Percentiles rank a stretch among this genome's conserved stretches.
phyloP scores from a whole-genome alignment of 2,797 vertebrate genomes.

The Takifugu ocellatus region DNA sequence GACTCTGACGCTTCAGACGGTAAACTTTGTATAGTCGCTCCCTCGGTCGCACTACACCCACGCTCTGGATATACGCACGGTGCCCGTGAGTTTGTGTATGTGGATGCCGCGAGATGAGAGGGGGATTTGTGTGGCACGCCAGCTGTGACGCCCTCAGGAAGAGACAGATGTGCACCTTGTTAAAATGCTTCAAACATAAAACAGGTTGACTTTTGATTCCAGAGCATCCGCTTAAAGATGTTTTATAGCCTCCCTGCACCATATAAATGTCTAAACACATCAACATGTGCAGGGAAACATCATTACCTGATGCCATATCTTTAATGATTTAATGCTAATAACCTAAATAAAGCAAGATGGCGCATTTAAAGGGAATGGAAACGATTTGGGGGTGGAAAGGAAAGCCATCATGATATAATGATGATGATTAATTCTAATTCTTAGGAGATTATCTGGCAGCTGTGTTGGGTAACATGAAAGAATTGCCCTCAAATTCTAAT shows the following conservation, averaged over 20 bases:
- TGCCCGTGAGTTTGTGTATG: background rate
- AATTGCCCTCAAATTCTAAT: conserved; percentile 35
- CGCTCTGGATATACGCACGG: background rate
- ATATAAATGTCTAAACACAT: conserved; percentile 21
- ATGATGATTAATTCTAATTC: conserved; percentile 18
- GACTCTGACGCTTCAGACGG: background rate
- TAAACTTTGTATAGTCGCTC: background rate
- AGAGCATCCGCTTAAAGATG: conserved; percentile 3
- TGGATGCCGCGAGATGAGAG: background rate
- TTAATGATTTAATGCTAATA: background rate
- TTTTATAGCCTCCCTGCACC: conserved; percentile 1
- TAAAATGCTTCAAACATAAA: conserved; percentile 39
- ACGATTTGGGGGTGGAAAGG: background rate
- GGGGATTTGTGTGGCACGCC: conserved; percentile 17
- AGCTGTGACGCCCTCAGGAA: conserved; percentile 30
- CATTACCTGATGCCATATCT: background rate
- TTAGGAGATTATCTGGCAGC: conserved; percentile 20
- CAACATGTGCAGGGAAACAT: background rate
- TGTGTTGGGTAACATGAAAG: conserved; percentile 33
- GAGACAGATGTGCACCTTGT: conserved; percentile 22
- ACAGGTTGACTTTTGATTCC: conserved; percentile 10
- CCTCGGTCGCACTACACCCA: background rate
- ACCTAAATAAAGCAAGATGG: background rate
- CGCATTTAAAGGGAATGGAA: background rate
- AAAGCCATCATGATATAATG: conserved; percentile 15